Conservation (phyloP, 2,113 vertebrate genomes). For the Oncorhynchus clarkii region DNA sequence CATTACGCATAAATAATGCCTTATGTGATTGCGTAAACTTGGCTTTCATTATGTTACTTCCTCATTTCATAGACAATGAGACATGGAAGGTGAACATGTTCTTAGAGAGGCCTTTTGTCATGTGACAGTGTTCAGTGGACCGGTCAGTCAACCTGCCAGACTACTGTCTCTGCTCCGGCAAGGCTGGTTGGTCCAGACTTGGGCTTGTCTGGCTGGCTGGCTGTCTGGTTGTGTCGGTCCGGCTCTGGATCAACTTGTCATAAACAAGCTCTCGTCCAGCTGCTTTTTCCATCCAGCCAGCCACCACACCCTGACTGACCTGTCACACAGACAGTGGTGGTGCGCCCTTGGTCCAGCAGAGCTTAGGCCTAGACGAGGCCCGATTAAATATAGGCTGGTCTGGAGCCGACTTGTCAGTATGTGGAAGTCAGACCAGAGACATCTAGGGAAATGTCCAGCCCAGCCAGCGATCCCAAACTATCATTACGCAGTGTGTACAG, state of each 20-base stretch:
- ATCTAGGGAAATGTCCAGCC: conserved; percentile 44
- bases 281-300: conserved; percentile 69
- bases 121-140: conserved; percentile 21
- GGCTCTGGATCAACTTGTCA: conserved; percentile 59
- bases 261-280: conserved; percentile 60
- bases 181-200: conserved; percentile 53
- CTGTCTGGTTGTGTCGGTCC: conserved; percentile 30
- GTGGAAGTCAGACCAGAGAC: conserved; percentile 27
- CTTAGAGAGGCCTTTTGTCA: background rate
- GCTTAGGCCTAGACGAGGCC: conserved; percentile 13
- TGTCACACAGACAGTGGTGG: conserved; percentile 53
- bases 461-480: conserved; percentile 28
- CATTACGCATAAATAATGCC: background rate
- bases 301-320: conserved; percentile 69
- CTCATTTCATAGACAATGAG: conserved; percentile 19
- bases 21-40: conserved; percentile 12
- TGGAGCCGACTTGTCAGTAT: conserved; percentile 38
- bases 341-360: conserved; percentile 31
- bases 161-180: conserved; percentile 16
- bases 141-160: conserved; percentile 36
- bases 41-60: background rate
- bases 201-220: conserved; percentile 59
- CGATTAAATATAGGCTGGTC: conserved; percentile 34
- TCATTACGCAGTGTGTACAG: conserved; percentile 32
- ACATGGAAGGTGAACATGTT: background rate